These are phyloP conservation scores for Solenodon paradoxus DNA, from an alignment of 2,113 vertebrate genomes.

Conservation along the genomic window DNA sequence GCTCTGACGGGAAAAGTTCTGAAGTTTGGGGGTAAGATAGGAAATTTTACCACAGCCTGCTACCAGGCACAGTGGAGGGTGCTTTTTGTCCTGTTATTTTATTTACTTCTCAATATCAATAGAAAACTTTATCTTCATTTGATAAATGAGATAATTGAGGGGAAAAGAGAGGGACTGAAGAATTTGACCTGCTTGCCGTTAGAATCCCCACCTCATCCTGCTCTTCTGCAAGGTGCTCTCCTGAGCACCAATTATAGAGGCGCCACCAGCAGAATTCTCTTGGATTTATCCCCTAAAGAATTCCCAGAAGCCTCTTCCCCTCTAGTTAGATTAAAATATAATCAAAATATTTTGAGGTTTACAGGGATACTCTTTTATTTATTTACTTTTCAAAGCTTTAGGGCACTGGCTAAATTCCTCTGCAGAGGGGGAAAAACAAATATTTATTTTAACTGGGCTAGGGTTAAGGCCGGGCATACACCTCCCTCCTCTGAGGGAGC, in stretches of 20 bases:
- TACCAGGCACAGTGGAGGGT: neutral
- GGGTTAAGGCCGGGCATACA: fast-evolving
- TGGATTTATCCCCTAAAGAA: too few relatives aligned
- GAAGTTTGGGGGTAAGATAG: neutral
- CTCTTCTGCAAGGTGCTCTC: neutral
- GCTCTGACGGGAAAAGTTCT: neutral
- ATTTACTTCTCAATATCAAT: neutral
- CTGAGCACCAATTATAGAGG: fast-evolving
- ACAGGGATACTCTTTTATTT: neutral
- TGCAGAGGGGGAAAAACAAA: neutral
- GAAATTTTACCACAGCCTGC: neutral
- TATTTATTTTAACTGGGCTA: neutral
- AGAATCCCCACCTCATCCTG: neutral
- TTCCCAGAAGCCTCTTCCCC: too few relatives aligned
- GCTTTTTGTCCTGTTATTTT: neutral
- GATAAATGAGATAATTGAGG: neutral
- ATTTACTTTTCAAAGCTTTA: neutral
- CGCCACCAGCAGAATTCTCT: too few relatives aligned
- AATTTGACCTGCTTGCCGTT: neutral
- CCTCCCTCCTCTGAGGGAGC: neutral
- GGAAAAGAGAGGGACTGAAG: neutral
- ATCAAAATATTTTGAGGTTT: too few relatives aligned
- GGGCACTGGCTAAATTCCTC: neutral
- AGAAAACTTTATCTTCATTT: neutral
- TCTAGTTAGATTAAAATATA: too few relatives aligned